These are phyloP conservation scores for Nineta flava DNA, from an alignment of 2,888 invertebrate genomes.

Conservation along the genomic window DNA sequence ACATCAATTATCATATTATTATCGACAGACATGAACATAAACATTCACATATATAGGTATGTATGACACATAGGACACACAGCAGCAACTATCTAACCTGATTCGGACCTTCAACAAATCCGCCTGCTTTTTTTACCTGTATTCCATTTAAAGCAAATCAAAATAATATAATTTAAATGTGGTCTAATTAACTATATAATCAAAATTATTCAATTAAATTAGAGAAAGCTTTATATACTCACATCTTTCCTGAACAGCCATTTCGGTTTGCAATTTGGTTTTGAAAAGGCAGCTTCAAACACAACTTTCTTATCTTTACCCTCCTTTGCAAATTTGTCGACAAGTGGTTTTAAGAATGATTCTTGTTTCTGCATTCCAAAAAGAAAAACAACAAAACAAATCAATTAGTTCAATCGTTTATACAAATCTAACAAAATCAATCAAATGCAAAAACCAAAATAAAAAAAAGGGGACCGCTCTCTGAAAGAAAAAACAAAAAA, in stretches of 20 bases:
- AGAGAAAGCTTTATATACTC: slow-evolving; percentile 30
- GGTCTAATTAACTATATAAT: no score
- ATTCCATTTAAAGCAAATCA: background rate
- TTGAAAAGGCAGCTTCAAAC: slow-evolving; percentile 90
- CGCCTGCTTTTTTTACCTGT: background rate
- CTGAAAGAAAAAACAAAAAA: no score
- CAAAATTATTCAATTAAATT: background rate
- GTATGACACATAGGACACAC: no score
- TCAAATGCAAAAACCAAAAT: no score
- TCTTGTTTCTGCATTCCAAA: slow-evolving; percentile 64
- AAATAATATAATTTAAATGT: no score
- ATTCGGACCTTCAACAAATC: background rate
- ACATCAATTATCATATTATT: no score
- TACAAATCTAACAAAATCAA: no score
- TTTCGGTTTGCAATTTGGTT: slow-evolving; percentile 86
- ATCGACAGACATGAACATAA: background rate
- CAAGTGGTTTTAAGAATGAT: slow-evolving; percentile 82
- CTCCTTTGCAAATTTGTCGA: slow-evolving; percentile 88
- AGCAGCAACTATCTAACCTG: no score
- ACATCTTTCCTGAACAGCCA: slow-evolving; percentile 89
- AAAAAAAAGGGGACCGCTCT: no score
- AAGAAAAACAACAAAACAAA: slow-evolving; percentile 11
- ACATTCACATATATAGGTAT: no score
- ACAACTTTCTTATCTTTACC: slow-evolving; percentile 90
- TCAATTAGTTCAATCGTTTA: no score